These are phyloP conservation scores for Orussus abietinus DNA, from an alignment of 1,140 invertebrate genomes.

Conservation along the genomic window DNA sequence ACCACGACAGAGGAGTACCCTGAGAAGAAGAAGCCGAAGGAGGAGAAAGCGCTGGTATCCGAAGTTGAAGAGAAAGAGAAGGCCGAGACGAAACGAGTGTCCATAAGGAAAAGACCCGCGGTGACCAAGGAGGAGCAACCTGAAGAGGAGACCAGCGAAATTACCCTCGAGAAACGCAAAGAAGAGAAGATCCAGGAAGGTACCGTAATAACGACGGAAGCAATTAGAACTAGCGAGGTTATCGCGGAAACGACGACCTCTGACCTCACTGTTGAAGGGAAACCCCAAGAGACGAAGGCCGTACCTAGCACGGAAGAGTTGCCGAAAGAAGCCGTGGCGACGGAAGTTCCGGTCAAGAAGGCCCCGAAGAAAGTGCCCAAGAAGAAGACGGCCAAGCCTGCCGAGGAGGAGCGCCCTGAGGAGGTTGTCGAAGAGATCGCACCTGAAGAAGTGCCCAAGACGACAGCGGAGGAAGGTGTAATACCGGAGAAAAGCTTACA, in stretches of 20 bases:
- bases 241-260: constrained; percentile 1
- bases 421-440: constrained; percentile 14
- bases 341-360: constrained; percentile 18
- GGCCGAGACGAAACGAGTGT: constrained; percentile 24
- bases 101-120: constrained; percentile 16
- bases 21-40: constrained; percentile 13
- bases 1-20: constrained; percentile 1
- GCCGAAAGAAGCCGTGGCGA: constrained; percentile 20
- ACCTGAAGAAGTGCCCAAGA: constrained; percentile 8
- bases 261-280: background rate
- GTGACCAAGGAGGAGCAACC: constrained; percentile 11
- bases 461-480: constrained; percentile 7
- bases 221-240: background rate
- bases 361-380: constrained; percentile 6
- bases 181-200: constrained; percentile 24
- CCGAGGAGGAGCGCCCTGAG: constrained; percentile 12
- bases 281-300: background rate
- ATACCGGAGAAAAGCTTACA: constrained; percentile 2
- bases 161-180: constrained; percentile 21
- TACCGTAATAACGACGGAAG: constrained; percentile 30
- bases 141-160: constrained; percentile 9
- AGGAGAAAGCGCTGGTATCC: constrained; percentile 15
- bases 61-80: constrained; percentile 13
- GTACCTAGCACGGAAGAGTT: constrained; percentile 14
- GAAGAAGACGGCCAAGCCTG: constrained; percentile 10